Evolutionary conservation across 30 jellyfish, hydroid and myxozoan genomes (phyloP).

Genomic region (Cassiopea andromeda): DNA sequence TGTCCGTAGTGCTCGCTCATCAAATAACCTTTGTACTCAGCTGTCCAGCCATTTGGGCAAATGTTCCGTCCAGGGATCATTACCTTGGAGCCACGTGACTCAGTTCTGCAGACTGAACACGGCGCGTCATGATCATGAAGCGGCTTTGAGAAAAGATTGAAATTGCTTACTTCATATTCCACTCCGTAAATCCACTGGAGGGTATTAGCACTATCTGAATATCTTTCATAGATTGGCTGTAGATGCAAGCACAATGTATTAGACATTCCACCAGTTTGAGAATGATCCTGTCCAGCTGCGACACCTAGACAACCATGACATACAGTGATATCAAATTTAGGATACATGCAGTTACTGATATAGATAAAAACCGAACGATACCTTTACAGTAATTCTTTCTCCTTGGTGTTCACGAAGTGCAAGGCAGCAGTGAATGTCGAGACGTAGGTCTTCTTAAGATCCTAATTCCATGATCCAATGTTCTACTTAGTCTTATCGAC

Average conservation of each 20-base stretch:
- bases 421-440: too few relatives aligned
- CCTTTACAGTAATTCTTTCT: too few relatives aligned
- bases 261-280: slow-evolving; percentile 96
- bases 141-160: slow-evolving; percentile 11
- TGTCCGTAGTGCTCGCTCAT: slow-evolving; percentile 85
- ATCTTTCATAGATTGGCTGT: slow-evolving; percentile 57
- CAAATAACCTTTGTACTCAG: slow-evolving; percentile 85
- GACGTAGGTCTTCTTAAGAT: too few relatives aligned
- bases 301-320: slow-evolving; percentile 52
- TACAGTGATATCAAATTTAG: not conserved
- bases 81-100: slow-evolving; percentile 55
- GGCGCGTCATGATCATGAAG: slow-evolving; percentile 76
- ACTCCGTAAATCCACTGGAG: slow-evolving; percentile 72
- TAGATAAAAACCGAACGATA: too few relatives aligned
- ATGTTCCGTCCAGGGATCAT: slow-evolving; percentile 91
- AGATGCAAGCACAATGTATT: slow-evolving; percentile 91
- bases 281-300: slow-evolving; percentile 76
- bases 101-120: slow-evolving; percentile 88
- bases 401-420: too few relatives aligned
- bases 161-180: slow-evolving; percentile 69
- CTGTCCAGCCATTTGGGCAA: slow-evolving; percentile 93
- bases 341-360: too few relatives aligned
- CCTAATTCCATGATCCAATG: too few relatives aligned
- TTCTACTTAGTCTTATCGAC: too few relatives aligned
- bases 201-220: slow-evolving; percentile 46